phyloP scores from a whole-genome alignment of 2,888 invertebrate genomes.

The Cylloceria caligata region DNA sequence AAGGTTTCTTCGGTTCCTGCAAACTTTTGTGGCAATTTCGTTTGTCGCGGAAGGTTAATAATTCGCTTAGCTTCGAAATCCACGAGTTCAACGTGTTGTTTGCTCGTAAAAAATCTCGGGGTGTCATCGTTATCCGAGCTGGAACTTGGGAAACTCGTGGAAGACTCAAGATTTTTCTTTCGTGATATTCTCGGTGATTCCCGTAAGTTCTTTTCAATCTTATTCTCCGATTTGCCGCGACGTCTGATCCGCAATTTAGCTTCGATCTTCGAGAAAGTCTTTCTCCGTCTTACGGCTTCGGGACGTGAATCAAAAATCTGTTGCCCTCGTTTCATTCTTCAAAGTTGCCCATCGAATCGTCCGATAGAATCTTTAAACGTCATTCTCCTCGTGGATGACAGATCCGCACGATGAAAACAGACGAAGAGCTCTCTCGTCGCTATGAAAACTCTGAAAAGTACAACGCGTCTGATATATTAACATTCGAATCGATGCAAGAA shows the following conservation, averaged over 20 bases:
- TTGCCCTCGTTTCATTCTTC: slow-evolving; percentile 50
- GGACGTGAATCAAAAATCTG: slow-evolving; percentile 15
- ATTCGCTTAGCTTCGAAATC: slow-evolving; percentile 38
- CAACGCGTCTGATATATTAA: neutral
- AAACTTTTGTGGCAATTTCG: neutral
- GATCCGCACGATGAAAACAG: slow-evolving; percentile 1
- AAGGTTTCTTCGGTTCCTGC: neutral
- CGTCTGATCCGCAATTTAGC: slow-evolving; percentile 56
- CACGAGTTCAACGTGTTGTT: slow-evolving; percentile 65
- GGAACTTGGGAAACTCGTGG: slow-evolving; percentile 14
- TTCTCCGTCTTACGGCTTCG: slow-evolving; percentile 34
- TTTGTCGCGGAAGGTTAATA: neutral
- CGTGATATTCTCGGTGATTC: neutral
- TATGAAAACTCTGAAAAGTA: neutral
- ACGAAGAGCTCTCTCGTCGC: neutral
- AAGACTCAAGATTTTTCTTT: neutral
- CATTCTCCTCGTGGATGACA: neutral
- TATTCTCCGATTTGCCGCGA: slow-evolving; percentile 46
- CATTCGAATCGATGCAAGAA: neutral
- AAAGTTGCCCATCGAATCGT: slow-evolving; percentile 22
- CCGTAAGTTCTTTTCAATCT: neutral
- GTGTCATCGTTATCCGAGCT: slow-evolving; percentile 57
- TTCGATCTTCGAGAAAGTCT: slow-evolving; percentile 59
- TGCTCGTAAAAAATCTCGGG: slow-evolving; percentile 59
- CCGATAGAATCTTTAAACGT: slow-evolving; percentile 33